Conservation (phyloP, 2,113 vertebrate species). For the Collichthys lucidus region DNA sequence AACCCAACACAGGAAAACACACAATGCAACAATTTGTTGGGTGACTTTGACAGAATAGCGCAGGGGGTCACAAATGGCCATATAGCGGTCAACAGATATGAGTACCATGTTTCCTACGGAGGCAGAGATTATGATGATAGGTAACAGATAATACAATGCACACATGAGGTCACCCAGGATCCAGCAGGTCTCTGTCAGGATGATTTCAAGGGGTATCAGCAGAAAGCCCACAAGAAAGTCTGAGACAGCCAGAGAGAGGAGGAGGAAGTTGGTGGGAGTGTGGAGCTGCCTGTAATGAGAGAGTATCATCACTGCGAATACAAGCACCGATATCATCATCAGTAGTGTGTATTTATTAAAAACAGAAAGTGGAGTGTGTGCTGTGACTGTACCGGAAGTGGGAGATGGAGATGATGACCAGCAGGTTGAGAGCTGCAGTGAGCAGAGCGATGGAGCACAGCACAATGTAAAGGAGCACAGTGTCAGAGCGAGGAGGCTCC, state of each 20-base stretch:
- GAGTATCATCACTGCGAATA: neutral
- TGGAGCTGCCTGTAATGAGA: conserved; percentile 68
- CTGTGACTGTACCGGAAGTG: conserved; percentile 36
- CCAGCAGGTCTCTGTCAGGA: neutral
- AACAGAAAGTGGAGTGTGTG: neutral
- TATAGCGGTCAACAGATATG: conserved; percentile 45
- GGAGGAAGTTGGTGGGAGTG: conserved; percentile 70
- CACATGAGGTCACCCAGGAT: conserved; percentile 27
- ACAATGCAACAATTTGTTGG: neutral
- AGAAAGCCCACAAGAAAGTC: conserved; percentile 26
- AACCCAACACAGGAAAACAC: conserved; percentile 28
- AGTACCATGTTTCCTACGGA: conserved; percentile 40
- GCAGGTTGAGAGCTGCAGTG: neutral
- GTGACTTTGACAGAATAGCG: conserved; percentile 30
- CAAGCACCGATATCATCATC: neutral
- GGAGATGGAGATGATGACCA: conserved; percentile 60
- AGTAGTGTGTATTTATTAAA: neutral
- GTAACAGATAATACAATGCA: neutral
- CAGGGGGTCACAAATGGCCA: conserved; percentile 51
- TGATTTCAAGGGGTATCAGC: neutral
- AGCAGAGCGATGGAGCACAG: conserved; percentile 35
- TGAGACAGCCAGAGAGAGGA: conserved; percentile 60
- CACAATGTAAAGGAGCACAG: neutral
- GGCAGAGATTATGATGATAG: neutral
- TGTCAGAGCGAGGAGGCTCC: neutral